A percentile compares a stretch with the other conserved stretches of the same genome.
These are phyloP conservation scores for Megalopta genalis DNA, from an alignment of 1,140 invertebrate genomes.

Conservation along the genomic window DNA sequence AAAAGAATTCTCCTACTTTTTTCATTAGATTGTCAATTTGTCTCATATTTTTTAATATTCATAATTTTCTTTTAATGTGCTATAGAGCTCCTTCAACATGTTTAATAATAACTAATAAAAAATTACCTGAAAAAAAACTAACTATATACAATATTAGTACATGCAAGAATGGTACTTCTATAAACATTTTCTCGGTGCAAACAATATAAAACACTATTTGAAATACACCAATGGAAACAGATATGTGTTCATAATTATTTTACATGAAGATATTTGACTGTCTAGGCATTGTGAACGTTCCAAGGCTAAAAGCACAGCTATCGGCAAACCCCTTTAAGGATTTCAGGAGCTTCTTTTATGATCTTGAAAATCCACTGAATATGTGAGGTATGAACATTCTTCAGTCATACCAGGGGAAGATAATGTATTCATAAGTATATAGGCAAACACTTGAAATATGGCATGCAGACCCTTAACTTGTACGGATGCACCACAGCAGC, in stretches of 20 bases:
- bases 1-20: not conserved
- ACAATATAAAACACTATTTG: not conserved
- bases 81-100: not conserved
- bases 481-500: slow-evolving; percentile 53
- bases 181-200: not conserved
- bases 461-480: slow-evolving; percentile 66
- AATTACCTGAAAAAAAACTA: not conserved
- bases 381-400: slow-evolving; percentile 56
- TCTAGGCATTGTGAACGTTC: not conserved
- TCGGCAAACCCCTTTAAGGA: slow-evolving; percentile 27
- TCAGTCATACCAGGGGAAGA: slow-evolving; percentile 65
- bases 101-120: not conserved
- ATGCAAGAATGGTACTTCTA: not conserved
- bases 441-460: slow-evolving; percentile 75
- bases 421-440: slow-evolving; percentile 77
- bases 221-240: not conserved
- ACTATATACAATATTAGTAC: not conserved
- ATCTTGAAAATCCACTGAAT: slow-evolving; percentile 71
- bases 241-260: not conserved
- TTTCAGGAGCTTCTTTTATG: slow-evolving; percentile 29
- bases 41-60: not conserved
- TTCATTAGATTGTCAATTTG: not conserved
- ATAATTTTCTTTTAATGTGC: not conserved
- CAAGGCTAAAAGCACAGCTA: slow-evolving; percentile 16
- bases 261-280: not conserved